Evolutionary conservation across 2,888 invertebrate species (phyloP), one percentile per base, ranked within the genome.

Genomic region (Aphodius granarius): DNA sequence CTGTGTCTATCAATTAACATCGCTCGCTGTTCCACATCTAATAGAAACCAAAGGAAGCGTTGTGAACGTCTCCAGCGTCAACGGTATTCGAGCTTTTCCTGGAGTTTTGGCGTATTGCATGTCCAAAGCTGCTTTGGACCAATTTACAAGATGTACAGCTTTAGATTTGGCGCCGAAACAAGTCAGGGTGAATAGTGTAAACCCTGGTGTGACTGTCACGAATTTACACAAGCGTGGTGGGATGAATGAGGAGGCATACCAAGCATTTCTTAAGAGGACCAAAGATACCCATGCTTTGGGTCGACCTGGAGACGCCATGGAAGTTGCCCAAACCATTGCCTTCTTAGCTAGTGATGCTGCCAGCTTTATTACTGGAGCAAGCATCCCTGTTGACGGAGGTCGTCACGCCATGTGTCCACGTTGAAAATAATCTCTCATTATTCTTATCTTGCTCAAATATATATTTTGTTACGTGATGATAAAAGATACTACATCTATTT

Each of bases 61-160:
- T 81, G 97, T 99, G 0, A 99, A 98, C 86, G 95, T 99, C 0
- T 98, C 98, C 0, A 97, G 97, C 85, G 96, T 98, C 0, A 95
- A 94, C 83, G 98, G 98, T 2, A 90, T 97, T 20, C 89, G 97
- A 83, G 92, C 98, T 68, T 98, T 98, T 85, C 93, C 97, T 1
- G 94, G 94, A 5, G 94, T 97, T 0, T 87, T 98, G 66, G 94
- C 97, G 0, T 99, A 99, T 86, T 94, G 94, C 81, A 93, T 99
- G 86, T 97, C 97, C 0, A 99, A 99, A 88, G 91, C 97, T 63
- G 95, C 97, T 0, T 89, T 99, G 0, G 99, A 99, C 87, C 98
- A 98, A 85, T 93, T 99, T 80, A 99, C 99, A 0, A 91, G 95
- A 81, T 97, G 97, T 86, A 91, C 94, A 2, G 98, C 99, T 3